Evolutionary conservation across 2,113 vertebrate genomes (phyloP), one percentile per base, ranked within the genome.

Genomic region (Dascyllus trimaculatus): DNA sequence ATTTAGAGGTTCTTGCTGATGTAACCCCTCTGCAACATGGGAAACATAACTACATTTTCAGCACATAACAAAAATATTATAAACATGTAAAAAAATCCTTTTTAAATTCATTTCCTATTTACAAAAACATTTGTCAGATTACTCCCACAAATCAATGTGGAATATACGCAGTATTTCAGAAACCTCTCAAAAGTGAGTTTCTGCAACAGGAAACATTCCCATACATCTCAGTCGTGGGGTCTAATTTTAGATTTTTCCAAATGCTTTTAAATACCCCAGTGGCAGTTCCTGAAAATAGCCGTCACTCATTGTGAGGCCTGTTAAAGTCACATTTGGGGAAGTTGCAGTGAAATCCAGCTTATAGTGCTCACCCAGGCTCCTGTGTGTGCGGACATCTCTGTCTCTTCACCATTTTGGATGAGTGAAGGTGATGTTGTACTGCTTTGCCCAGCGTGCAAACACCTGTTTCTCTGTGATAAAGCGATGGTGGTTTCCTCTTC

Each of bases 391-490:
- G 32, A 40, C 29, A 24, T 45, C 26, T 53, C 60, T 54, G 24
- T 62, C 65, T 54, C 52, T 32, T 94, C 86, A 94, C 98, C 98
- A 99, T 26, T 85, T 76, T 0, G 98, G 98, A 82, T 97, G 94
- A 63, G 93, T 93, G 93, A 98, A 99, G 75, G 96, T 96, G 94
- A 99, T 97, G 92, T 99, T 98, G 73, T 99, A 99, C 73, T 93
- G 95, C 79, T 95, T 88, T 4, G 98, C 97, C 98, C 98, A 99
- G 81, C 95, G 96, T 11, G 96, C 95, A 64, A 99, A 99, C 90
- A 99, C 98, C 17, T 95, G 94, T 73, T 99, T 99, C 93, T 99
- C 98, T 0, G 98, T 99, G 89, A 99, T 98, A 88, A 99, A 99
- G 84, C 98, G 98, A 75, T 99, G 98, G 93, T 99, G 98, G 88